phyloP scores from a whole-genome alignment of 92 coral and sea anemone species.

The Galaxea fascicularis region DNA sequence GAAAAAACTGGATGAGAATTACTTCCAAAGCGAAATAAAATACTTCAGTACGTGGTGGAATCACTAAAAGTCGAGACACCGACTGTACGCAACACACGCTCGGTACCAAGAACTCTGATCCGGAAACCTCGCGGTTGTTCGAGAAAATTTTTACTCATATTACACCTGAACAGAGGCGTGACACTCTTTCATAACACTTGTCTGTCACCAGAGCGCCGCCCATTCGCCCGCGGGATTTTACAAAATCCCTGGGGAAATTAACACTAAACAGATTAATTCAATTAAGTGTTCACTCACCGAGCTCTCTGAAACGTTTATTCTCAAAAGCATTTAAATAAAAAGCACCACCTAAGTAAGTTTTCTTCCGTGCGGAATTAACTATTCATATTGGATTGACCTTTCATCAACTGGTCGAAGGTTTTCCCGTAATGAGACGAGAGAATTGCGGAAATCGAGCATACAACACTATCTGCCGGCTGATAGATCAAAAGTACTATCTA shows the following conservation, averaged over 20 bases:
- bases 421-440: neutral
- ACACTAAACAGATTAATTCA: neutral
- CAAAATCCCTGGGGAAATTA: slow-evolving; percentile 24
- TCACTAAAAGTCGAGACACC: slow-evolving; percentile 2
- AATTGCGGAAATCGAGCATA: too few relatives aligned
- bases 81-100: neutral
- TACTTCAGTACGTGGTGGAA: slow-evolving; percentile 34
- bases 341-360: neutral
- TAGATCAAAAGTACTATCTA: too few relatives aligned
- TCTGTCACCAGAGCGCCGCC: slow-evolving; percentile 51
- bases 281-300: neutral
- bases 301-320: too few relatives aligned
- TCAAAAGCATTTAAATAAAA: neutral
- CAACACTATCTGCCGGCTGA: too few relatives aligned
- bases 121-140: slow-evolving; percentile 36
- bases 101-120: slow-evolving; percentile 15
- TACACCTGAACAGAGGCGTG: slow-evolving; percentile 47
- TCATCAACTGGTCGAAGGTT: neutral
- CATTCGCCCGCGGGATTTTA: slow-evolving; percentile 37
- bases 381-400: neutral
- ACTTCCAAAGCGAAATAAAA: neutral
- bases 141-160: slow-evolving; percentile 22
- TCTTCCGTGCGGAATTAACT: neutral
- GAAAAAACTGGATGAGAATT: neutral
- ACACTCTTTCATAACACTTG: slow-evolving; percentile 23